A percentile compares a stretch with the other conserved stretches of the same genome.
Conservation (phyloP, 2,888 invertebrate genomes). For the Euphydryas editha region DNA sequence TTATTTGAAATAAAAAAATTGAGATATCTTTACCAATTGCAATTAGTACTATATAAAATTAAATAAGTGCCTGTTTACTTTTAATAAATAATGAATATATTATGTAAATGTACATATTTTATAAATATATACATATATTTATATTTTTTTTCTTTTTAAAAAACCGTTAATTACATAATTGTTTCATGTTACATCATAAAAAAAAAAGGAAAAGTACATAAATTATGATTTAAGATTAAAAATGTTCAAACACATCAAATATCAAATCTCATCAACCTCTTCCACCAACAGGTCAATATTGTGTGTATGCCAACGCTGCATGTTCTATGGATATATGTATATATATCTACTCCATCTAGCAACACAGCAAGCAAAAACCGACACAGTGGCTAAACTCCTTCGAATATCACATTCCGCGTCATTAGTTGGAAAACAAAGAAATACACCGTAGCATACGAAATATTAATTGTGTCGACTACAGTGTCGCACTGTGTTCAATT, state of each 20-base stretch:
- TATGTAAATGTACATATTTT: too few species aligned
- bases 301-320: conserved; percentile 54
- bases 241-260: conserved; percentile 37
- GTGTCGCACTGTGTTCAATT: conserved; percentile 9
- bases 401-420: neutral
- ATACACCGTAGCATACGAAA: neutral
- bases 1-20: too few species aligned
- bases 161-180: too few species aligned
- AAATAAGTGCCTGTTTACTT: too few species aligned
- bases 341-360: conserved; percentile 1
- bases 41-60: too few species aligned
- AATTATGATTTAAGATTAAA: neutral
- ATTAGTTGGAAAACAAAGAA: conserved; percentile 3
- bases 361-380: conserved; percentile 11
- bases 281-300: conserved; percentile 53
- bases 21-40: too few species aligned
- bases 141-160: too few species aligned
- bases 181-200: too few species aligned
- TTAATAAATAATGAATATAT: too few species aligned
- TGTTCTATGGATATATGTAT: conserved; percentile 1
- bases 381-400: conserved; percentile 18
- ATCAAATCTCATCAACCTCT: conserved; percentile 44
- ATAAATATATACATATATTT: too few species aligned
- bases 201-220: neutral
- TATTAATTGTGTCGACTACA: neutral